phyloP scores from a whole-genome alignment of 2,888 invertebrate genomes.

The Auanema freiburgensis region DNA sequence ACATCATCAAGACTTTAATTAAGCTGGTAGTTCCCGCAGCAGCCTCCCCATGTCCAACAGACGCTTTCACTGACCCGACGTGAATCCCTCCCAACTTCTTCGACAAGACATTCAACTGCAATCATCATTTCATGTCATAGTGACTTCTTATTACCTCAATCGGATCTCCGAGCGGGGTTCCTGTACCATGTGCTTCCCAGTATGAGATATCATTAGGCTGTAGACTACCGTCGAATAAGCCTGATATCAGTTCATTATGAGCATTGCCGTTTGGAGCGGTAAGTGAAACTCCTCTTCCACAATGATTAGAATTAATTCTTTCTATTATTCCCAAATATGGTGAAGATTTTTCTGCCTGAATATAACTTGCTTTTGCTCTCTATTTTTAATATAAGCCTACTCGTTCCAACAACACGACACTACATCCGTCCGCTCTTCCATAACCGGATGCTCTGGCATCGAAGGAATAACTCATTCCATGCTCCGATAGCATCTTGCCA shows the following conservation, averaged over 20 bases:
- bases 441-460: slow-evolving; percentile 64
- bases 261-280: slow-evolving; percentile 62
- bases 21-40: slow-evolving; percentile 58
- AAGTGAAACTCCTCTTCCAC: slow-evolving; percentile 62
- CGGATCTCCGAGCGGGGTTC: slow-evolving; percentile 64
- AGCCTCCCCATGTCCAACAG: slow-evolving; percentile 60
- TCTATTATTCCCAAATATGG: slow-evolving; percentile 37
- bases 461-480: slow-evolving; percentile 64
- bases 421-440: slow-evolving; percentile 65
- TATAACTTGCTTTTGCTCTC: not conserved
- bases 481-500: slow-evolving; percentile 60
- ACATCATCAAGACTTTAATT: slow-evolving; percentile 48
- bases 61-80: slow-evolving; percentile 51
- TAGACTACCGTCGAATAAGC: not conserved
- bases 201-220: slow-evolving; percentile 27
- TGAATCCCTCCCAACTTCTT: slow-evolving; percentile 35
- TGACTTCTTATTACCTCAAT: slow-evolving; percentile 43
- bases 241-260: slow-evolving; percentile 47
- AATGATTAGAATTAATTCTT: slow-evolving; percentile 60
- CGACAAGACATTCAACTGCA: slow-evolving; percentile 44
- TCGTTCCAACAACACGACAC: slow-evolving; percentile 61
- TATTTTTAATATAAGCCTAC: slow-evolving; percentile 22
- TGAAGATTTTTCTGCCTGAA: slow-evolving; percentile 15
- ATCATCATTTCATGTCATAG: not conserved
- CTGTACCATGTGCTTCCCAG: slow-evolving; percentile 65